Conservation (phyloP, 2,113 vertebrate species). For the Ochotona curzoniae region DNA sequence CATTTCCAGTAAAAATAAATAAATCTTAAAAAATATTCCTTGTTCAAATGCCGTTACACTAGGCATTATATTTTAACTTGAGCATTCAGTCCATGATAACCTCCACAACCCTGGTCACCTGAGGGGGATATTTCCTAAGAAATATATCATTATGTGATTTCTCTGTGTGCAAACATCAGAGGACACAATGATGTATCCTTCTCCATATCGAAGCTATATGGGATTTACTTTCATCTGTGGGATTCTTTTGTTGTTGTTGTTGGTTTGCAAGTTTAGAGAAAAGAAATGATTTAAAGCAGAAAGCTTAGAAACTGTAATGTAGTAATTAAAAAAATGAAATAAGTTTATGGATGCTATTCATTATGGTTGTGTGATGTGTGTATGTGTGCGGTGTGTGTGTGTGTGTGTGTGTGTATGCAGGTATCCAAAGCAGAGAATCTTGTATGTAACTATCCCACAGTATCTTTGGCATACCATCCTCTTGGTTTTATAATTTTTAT, state of each 20-base stretch:
- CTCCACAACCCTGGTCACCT: background rate
- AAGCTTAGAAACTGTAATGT: background rate
- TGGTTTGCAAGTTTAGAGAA: background rate
- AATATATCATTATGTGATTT: too few species aligned
- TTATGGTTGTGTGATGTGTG: background rate
- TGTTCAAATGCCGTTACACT: accelerated
- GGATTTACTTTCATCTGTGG: too few species aligned
- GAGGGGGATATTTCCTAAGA: background rate
- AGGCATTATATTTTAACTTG: background rate
- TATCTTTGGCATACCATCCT: background rate
- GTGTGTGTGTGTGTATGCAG: background rate
- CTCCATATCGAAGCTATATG: too few species aligned
- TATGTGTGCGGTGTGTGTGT: background rate
- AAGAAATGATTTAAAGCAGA: background rate
- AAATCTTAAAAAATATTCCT: too few species aligned
- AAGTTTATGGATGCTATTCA: background rate
- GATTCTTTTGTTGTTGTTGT: background rate
- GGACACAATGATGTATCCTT: too few species aligned
- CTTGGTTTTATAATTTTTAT: background rate
- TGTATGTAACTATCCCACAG: too few species aligned
- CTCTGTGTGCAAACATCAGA: too few species aligned
- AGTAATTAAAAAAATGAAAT: background rate
- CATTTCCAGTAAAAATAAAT: too few species aligned
- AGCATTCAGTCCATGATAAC: background rate
- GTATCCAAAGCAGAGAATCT: background rate